Conservation (phyloP, 2,113 vertebrate species). For the Trinectes maculatus region DNA sequence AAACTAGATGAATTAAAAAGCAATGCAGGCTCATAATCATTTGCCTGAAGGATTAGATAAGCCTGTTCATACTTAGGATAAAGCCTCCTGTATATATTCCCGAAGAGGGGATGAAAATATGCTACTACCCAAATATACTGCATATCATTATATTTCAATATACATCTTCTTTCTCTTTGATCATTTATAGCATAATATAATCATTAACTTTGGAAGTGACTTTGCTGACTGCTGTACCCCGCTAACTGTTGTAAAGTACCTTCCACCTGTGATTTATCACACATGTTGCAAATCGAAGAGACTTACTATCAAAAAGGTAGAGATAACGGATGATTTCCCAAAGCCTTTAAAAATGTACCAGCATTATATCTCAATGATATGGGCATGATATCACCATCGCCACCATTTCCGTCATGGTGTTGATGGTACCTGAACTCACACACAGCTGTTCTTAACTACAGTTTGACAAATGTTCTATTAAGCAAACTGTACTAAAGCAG, state of each 20-base stretch:
- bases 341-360: background rate
- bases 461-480: conserved; percentile 25
- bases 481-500: conserved; percentile 23
- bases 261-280: conserved; percentile 11
- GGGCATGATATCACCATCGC: background rate
- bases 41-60: conserved; percentile 7
- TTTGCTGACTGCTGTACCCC: conserved; percentile 25
- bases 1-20: conserved; percentile 19
- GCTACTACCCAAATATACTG: conserved; percentile 12
- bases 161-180: conserved; percentile 43
- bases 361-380: conserved; percentile 2
- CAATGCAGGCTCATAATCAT: conserved; percentile 3
- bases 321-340: background rate
- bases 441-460: conserved; percentile 31
- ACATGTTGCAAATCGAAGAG: conserved; percentile 6
- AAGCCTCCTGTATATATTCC: conserved; percentile 26
- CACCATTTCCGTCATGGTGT: conserved; percentile 5
- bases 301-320: background rate
- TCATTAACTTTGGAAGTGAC: conserved; percentile 41
- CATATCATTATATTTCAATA: conserved; percentile 18
- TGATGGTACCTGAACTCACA: conserved; percentile 43
- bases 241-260: conserved; percentile 33
- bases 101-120: conserved; percentile 23
- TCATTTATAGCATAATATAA: conserved; percentile 45
- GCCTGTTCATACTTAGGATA: conserved; percentile 8